Evolutionary conservation across 2,113 vertebrate species (phyloP).

Genomic region (Camelus dromedarius): DNA sequence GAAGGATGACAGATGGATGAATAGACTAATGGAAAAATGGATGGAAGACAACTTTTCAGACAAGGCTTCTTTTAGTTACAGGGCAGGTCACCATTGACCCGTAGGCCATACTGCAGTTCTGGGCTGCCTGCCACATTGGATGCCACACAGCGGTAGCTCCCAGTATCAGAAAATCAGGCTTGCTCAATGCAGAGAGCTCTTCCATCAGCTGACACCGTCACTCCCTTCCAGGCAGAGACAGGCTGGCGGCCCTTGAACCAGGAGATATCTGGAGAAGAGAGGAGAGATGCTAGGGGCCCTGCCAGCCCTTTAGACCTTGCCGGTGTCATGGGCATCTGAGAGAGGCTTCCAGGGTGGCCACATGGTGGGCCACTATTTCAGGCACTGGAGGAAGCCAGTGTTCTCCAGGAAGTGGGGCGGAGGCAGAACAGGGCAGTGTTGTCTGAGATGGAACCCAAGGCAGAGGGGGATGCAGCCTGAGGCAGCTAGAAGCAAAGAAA

Average conservation of each 20-base stretch:
- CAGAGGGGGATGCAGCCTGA: neutral
- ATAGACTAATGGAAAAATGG: neutral
- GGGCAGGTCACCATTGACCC: slow-evolving; percentile 85
- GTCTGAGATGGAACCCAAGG: neutral
- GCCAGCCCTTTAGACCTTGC: neutral
- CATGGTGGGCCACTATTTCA: neutral
- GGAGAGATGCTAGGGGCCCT: rapidly evolving
- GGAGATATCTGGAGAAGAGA: slow-evolving; percentile 77
- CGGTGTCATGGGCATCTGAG: rapidly evolving
- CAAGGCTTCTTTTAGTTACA: no score
- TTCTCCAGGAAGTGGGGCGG: neutral
- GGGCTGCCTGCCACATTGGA: slow-evolving; percentile 79
- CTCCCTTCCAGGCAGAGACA: neutral
- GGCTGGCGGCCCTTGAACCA: slow-evolving; percentile 85
- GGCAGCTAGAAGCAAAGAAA: no score
- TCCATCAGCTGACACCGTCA: slow-evolving; percentile 72
- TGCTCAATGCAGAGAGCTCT: slow-evolving; percentile 75
- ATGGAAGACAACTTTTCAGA: neutral
- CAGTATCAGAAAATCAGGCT: slow-evolving; percentile 54
- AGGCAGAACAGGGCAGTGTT: neutral
- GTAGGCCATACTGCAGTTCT: slow-evolving; percentile 80
- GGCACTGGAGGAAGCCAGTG: neutral
- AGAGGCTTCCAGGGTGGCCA: neutral
- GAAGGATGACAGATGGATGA: neutral
- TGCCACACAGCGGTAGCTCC: slow-evolving; percentile 86